Conservation (phyloP, 2,113 vertebrate species). For the Ceuthmochares aereus region DNA sequence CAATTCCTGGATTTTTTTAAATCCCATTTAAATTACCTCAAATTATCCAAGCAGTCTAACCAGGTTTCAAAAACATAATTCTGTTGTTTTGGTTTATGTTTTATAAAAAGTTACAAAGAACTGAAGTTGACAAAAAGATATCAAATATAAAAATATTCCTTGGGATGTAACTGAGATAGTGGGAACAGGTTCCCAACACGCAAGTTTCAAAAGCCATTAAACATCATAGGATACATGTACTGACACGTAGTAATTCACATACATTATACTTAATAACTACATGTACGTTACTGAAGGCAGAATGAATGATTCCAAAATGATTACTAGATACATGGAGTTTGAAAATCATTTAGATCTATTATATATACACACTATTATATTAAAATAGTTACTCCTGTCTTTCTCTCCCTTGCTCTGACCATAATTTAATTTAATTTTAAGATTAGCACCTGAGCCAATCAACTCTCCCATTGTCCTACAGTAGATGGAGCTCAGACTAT, state of each 20-base stretch:
- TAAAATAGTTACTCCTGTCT: background rate
- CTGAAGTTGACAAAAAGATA: background rate
- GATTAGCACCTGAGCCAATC: background rate
- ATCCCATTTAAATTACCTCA: constrained; percentile 71
- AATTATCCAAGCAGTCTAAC: constrained; percentile 62
- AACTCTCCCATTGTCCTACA: background rate
- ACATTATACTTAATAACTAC: background rate
- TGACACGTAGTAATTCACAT: background rate
- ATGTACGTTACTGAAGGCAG: background rate
- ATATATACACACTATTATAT: background rate
- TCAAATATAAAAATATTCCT: background rate
- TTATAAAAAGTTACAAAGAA: background rate
- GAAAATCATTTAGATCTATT: background rate
- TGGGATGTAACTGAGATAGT: background rate
- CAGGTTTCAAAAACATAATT: constrained; percentile 34
- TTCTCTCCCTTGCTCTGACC: background rate
- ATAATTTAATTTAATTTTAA: background rate
- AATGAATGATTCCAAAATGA: background rate
- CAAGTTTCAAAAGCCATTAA: background rate
- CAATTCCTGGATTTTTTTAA: constrained; percentile 65
- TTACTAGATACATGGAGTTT: background rate
- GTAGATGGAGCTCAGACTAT: background rate
- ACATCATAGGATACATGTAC: background rate
- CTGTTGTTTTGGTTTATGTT: background rate
- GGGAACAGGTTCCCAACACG: background rate